phyloP scores from a whole-genome alignment of 2,797 vertebrate species.

The Leuciscus waleckii region DNA sequence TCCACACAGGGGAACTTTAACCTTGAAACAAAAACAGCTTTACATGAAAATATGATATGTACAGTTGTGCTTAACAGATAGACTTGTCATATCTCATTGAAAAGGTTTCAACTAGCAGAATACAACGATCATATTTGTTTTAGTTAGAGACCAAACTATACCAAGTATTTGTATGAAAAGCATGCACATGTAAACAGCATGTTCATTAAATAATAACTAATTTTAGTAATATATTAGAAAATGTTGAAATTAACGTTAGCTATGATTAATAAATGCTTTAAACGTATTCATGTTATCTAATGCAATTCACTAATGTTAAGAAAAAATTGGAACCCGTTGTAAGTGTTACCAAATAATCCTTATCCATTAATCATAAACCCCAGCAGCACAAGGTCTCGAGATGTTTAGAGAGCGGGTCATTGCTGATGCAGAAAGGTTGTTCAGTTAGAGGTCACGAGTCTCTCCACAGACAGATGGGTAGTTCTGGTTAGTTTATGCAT shows the following conservation, averaged over 20 bases:
- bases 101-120: too few relatives aligned
- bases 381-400: not conserved
- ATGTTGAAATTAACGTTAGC: not conserved
- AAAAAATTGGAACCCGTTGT: not conserved
- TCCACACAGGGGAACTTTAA: too few relatives aligned
- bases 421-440: not conserved
- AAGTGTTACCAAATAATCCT: not conserved
- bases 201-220: not conserved
- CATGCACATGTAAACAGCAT: too few relatives aligned
- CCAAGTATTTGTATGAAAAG: too few relatives aligned
- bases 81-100: too few relatives aligned
- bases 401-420: not conserved
- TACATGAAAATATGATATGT: too few relatives aligned
- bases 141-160: too few relatives aligned
- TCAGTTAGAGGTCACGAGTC: constrained; percentile 15
- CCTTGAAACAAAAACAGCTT: too few relatives aligned
- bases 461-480: constrained; percentile 45
- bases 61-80: too few relatives aligned
- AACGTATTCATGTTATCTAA: not conserved
- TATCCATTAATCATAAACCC: not conserved
- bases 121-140: too few relatives aligned
- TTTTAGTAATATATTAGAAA: not conserved
- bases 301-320: not conserved
- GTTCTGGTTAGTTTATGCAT: constrained; percentile 60
- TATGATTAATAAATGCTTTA: not conserved